Evolutionary conservation across 2,888 invertebrate species (phyloP), one percentile per base, ranked within the genome.

Genomic region (Linyphia triangularis): DNA sequence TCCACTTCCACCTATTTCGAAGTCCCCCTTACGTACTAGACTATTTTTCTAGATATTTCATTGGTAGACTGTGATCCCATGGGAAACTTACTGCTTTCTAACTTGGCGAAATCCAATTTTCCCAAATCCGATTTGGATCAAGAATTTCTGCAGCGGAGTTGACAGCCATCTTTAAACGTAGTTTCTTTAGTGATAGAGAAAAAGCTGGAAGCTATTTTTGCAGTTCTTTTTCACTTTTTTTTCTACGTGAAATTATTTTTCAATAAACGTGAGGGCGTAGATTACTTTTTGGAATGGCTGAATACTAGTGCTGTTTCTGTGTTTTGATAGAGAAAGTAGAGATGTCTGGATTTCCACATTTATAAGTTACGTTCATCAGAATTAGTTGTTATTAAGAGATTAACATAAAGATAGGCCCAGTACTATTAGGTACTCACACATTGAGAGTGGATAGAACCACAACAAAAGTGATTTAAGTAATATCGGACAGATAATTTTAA

Each of bases 81-180:
- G 78, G 85, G 78, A 70, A 70, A 70, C 70, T 43, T 69, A 61
- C 30, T 59, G 78, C 61, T 85, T 85, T 78, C 70, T 70, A 85
- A 85, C 78, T 85, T 85, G 78, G 85, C 85, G 28, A 70, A 85
- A 85, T 85, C 85, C 85, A 85, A 85, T 85, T 85, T 85, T 69
- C 85, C 85, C 78, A 85, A 85, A 85, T 85, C 85, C 69, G 85
- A 85, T 85, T 85, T 85, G 85, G 85, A 85, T 85, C 78, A 85
- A 70, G 85, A 77, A 85, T 85, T 78, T 85, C 78, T 26, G 77
- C 77, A 30, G 24, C 63, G 78, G 78, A 70, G 78, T 61, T 78
- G 78, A 78, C 78, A 77, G 78, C 78, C 85, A 69, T 43, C 70
- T 61, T 77, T 85, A 85, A 78, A 78, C 69, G 85, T 28, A 61